These are phyloP conservation scores for Sarcophaga bullata DNA, from an alignment of 1,140 invertebrate species.

Conservation along the genomic window DNA sequence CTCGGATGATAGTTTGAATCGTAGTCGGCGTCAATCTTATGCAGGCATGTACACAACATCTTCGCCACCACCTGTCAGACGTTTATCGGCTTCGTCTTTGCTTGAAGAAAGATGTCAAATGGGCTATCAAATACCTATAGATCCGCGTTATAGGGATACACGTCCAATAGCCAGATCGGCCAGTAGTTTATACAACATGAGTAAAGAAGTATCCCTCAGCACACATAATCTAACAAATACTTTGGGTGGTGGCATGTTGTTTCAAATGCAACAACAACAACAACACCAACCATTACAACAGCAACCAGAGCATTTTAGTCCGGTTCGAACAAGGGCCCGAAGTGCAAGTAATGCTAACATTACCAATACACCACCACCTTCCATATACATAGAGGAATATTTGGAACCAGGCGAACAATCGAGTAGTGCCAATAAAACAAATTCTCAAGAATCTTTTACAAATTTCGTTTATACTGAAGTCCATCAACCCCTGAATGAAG, in stretches of 20 bases:
- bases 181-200: constrained; percentile 54
- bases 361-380: constrained; percentile 57
- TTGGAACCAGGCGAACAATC: constrained; percentile 52
- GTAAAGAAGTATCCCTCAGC: constrained; percentile 47
- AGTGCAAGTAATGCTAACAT: constrained; percentile 44
- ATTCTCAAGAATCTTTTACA: constrained; percentile 58
- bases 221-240: constrained; percentile 51
- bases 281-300: background rate
- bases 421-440: constrained; percentile 41
- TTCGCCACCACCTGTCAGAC: constrained; percentile 55
- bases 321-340: constrained; percentile 48
- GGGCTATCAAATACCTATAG: constrained; percentile 62
- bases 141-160: constrained; percentile 62
- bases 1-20: constrained; percentile 61
- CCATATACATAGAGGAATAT: constrained; percentile 65
- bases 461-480: constrained; percentile 59
- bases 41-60: constrained; percentile 52
- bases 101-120: constrained; percentile 61
- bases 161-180: constrained; percentile 61
- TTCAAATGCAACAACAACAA: constrained; percentile 25
- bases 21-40: constrained; percentile 61
- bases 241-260: constrained; percentile 34
- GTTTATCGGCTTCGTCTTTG: constrained; percentile 61
- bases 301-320: constrained; percentile 47
- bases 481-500: constrained; percentile 64